phyloP scores from a whole-genome alignment of 2,113 vertebrate genomes.

The Eupsittula cactorum region DNA sequence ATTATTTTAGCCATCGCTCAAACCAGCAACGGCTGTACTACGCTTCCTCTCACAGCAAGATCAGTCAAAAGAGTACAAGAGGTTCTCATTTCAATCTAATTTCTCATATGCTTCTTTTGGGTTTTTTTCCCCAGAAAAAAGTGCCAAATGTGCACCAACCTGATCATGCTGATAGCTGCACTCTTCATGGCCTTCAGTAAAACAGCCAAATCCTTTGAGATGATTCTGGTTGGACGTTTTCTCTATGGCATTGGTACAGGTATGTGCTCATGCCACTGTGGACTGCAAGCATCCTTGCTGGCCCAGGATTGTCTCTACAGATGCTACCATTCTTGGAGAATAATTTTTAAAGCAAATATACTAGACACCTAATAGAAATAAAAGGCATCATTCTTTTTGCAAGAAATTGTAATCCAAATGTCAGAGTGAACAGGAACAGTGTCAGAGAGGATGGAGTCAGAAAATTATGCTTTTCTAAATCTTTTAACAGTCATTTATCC shows the following conservation, averaged over 20 bases:
- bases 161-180: constrained; percentile 79
- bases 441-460: neutral
- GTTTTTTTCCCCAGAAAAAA: constrained; percentile 74
- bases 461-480: neutral
- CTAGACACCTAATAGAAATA: neutral
- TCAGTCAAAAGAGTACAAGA: neutral
- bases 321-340: neutral
- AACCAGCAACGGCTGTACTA: neutral
- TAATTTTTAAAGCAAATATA: neutral
- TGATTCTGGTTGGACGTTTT: constrained; percentile 78
- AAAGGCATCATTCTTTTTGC: neutral
- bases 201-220: constrained; percentile 77
- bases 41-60: neutral
- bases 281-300: neutral
- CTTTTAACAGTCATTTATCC: neutral
- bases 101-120: neutral
- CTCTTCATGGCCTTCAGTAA: constrained; percentile 78
- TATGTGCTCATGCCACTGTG: neutral
- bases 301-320: neutral
- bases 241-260: constrained; percentile 81
- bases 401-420: neutral
- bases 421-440: neutral
- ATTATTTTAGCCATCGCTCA: neutral
- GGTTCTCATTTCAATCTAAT: neutral
- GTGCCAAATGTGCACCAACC: constrained; percentile 75